Percentiles rank a stretch among this genome's conserved stretches.
phyloP scores from a whole-genome alignment of 2,113 vertebrate genomes.

The Triplophysa tibetana region DNA sequence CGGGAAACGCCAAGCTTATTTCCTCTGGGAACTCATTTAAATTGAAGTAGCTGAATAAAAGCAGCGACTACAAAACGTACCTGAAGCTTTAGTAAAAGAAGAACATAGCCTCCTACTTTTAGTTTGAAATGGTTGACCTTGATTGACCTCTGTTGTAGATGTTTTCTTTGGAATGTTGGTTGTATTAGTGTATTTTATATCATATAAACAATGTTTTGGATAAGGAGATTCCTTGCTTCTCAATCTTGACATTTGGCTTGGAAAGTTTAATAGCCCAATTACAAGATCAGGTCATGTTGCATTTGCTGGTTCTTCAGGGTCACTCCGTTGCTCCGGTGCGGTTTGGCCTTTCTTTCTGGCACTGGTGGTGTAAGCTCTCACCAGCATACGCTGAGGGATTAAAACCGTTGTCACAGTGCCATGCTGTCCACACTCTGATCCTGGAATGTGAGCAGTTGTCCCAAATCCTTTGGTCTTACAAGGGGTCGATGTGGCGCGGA shows the following conservation, averaged over 20 bases:
- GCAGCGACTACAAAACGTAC: background rate
- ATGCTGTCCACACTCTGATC: slow-evolving; percentile 47
- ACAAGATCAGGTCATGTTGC: background rate
- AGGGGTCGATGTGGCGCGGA: slow-evolving; percentile 60
- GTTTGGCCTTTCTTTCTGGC: background rate
- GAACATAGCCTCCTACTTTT: background rate
- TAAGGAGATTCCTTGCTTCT: too few species aligned
- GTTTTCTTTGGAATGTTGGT: too few species aligned
- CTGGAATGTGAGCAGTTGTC: slow-evolving; percentile 66
- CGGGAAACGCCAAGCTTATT: background rate
- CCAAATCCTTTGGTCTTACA: slow-evolving; percentile 59
- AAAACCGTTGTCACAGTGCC: slow-evolving; percentile 48
- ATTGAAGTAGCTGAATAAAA: background rate
- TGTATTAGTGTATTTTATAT: too few species aligned
- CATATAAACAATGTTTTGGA: too few species aligned
- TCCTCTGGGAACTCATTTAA: background rate
- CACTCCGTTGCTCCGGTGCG: background rate
- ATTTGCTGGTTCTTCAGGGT: background rate
- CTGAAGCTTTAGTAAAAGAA: background rate
- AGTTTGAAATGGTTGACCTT: background rate
- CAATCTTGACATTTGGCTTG: background rate
- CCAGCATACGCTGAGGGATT: slow-evolving; percentile 49
- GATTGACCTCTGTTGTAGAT: background rate
- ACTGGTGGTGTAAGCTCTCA: slow-evolving; percentile 11
- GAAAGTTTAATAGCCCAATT: background rate